Evolutionary conservation across 2,888 invertebrate genomes (phyloP).

Genomic region (Chrysina gloriosa): DNA sequence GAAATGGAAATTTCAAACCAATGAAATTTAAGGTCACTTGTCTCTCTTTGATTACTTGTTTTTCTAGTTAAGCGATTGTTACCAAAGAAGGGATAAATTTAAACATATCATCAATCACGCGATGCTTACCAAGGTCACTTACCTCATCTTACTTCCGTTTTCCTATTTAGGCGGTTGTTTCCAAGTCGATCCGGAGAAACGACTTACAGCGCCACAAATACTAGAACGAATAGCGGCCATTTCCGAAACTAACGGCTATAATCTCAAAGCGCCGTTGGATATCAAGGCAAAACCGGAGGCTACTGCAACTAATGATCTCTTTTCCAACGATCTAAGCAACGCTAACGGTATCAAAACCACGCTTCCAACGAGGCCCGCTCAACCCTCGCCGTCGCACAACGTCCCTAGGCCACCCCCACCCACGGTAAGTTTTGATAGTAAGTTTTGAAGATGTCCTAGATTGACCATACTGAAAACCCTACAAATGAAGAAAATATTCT

Average conservation of each 20-base stretch:
- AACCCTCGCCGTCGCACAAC: constrained; percentile 54
- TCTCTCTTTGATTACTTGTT: no score
- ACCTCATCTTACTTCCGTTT: no score
- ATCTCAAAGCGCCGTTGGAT: constrained; percentile 82
- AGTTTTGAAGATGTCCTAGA: background rate
- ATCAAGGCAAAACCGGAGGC: constrained; percentile 64
- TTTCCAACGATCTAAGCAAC: constrained; percentile 51
- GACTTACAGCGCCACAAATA: constrained; percentile 82
- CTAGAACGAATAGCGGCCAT: constrained; percentile 90
- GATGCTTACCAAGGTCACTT: no score
- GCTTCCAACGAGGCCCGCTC: constrained; percentile 56
- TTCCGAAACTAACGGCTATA: constrained; percentile 86
- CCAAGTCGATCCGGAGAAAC: constrained; percentile 83
- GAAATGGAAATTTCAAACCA: no score
- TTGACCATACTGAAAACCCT: no score
- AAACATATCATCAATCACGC: no score
- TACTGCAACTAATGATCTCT: constrained; percentile 48
- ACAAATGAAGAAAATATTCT: no score
- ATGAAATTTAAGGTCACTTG: no score
- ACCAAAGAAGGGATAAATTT: no score
- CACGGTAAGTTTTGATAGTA: constrained; percentile 39
- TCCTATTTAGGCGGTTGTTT: constrained; percentile 77
- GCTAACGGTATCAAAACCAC: constrained; percentile 53
- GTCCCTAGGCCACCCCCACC: constrained; percentile 51
- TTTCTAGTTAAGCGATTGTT: no score